Evolutionary conservation across 2,113 vertebrate species (phyloP).

Genomic region (Atherinomorus stipes): DNA sequence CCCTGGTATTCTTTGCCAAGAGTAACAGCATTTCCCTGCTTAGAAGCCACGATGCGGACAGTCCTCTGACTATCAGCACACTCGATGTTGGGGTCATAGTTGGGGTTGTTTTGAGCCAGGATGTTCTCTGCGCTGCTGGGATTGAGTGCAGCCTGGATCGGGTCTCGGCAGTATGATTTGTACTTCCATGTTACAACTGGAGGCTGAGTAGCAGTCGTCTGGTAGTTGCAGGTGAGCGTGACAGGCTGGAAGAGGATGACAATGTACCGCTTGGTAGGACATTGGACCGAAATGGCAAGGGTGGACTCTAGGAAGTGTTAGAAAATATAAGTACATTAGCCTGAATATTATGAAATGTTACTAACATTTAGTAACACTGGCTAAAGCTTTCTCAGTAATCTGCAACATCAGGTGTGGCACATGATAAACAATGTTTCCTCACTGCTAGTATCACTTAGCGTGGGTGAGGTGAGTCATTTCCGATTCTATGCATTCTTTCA

Average conservation of each 20-base stretch:
- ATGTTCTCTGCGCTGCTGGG: conserved; percentile 84
- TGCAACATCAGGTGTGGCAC: conserved; percentile 4
- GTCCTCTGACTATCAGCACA: conserved; percentile 87
- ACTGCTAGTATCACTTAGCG: conserved; percentile 44
- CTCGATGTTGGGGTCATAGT: conserved; percentile 89
- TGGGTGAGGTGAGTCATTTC: conserved; percentile 53
- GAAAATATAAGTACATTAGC: neutral
- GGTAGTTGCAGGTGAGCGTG: conserved; percentile 86
- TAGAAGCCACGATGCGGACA: conserved; percentile 88
- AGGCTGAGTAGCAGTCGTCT: conserved; percentile 54
- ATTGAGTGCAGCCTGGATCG: conserved; percentile 87
- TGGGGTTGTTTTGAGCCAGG: conserved; percentile 85
- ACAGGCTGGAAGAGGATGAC: conserved; percentile 91
- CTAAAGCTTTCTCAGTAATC: neutral
- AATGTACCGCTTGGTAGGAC: conserved; percentile 77
- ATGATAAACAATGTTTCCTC: conserved; percentile 33
- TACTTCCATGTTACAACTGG: conserved; percentile 89
- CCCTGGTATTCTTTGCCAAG: conserved; percentile 86
- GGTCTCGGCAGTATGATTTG: conserved; percentile 90
- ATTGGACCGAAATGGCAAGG: conserved; percentile 73
- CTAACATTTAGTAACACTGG: neutral
- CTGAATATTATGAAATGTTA: neutral
- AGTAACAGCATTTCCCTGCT: conserved; percentile 82
- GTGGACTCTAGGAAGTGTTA: conserved; percentile 61
- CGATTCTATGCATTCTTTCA: neutral